Percentiles rank a stretch among this genome's conserved stretches.
These are phyloP conservation scores for Melanerpes aurifrons DNA, from an alignment of 2,113 vertebrate species.

Conservation along the genomic window DNA sequence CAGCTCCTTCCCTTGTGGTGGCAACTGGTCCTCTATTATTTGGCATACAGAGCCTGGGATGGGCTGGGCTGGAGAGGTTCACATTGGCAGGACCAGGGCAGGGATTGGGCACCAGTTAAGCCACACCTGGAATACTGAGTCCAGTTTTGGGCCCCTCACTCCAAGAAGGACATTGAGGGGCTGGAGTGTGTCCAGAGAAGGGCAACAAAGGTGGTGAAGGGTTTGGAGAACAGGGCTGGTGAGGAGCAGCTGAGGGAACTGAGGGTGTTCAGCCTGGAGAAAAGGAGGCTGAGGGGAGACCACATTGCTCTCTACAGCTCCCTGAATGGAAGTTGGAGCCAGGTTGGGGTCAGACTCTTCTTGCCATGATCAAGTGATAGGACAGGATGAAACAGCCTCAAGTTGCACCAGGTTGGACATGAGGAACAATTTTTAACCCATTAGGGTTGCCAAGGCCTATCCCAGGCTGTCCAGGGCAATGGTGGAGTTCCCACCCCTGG, in stretches of 20 bases:
- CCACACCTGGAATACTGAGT: neutral
- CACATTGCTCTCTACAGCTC: too few relatives aligned
- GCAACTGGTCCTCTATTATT: fast-evolving
- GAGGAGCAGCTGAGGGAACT: too few relatives aligned
- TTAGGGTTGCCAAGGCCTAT: neutral
- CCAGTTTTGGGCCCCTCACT: neutral
- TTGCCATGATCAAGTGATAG: too few relatives aligned
- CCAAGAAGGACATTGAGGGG: neutral
- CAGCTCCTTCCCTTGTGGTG: neutral
- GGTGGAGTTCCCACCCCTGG: too few relatives aligned
- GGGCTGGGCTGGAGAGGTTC: neutral
- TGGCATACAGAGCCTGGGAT: fast-evolving
- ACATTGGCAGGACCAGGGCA: neutral
- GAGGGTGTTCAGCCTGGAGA: neutral
- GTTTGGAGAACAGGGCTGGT: too few relatives aligned
- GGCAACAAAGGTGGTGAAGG: too few relatives aligned
- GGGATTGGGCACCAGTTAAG: neutral
- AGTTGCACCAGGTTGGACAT: neutral
- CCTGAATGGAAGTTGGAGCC: too few relatives aligned
- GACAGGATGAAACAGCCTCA: neutral
- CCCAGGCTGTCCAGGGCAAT: neutral
- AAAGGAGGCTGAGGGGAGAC: neutral
- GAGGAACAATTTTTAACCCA: neutral
- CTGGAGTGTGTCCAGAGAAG: too few relatives aligned
- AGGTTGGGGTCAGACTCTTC: too few relatives aligned